Conservation (phyloP, 2,888 invertebrate genomes). For the Endotricha flammealis region DNA sequence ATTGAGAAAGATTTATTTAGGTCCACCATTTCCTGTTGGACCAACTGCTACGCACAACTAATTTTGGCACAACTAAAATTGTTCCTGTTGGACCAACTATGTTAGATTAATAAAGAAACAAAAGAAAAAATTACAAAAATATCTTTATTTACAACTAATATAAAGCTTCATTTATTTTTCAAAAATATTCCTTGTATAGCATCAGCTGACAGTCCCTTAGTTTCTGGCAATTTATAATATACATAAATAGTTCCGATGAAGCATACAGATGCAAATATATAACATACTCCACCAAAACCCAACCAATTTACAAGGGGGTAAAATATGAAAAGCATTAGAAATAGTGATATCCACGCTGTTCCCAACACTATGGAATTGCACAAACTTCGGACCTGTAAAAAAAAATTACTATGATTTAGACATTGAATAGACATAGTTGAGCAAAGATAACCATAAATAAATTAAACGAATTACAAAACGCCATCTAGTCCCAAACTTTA, state of each 20-base stretch:
- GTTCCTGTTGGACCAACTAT: too few relatives aligned
- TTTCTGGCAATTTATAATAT: conserved; percentile 55
- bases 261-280: conserved; percentile 49
- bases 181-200: conserved; percentile 44
- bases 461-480: too few relatives aligned
- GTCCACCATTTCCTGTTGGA: too few relatives aligned
- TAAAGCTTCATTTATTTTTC: conserved; percentile 21
- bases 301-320: conserved; percentile 40
- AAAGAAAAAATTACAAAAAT: background rate
- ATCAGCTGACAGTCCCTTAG: conserved; percentile 53
- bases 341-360: conserved; percentile 46
- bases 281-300: conserved; percentile 55
- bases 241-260: conserved; percentile 43
- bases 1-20: too few relatives aligned
- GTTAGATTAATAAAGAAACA: too few relatives aligned
- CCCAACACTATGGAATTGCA: conserved; percentile 42
- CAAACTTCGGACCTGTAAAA: conserved; percentile 45
- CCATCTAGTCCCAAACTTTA: too few relatives aligned
- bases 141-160: background rate
- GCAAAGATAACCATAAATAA: too few relatives aligned
- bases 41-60: too few relatives aligned
- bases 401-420: too few relatives aligned
- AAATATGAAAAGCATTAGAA: conserved; percentile 51
- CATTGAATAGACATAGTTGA: too few relatives aligned
- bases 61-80: too few relatives aligned